Conservation (phyloP, 2,888 invertebrate genomes). For the Meganola albula region DNA sequence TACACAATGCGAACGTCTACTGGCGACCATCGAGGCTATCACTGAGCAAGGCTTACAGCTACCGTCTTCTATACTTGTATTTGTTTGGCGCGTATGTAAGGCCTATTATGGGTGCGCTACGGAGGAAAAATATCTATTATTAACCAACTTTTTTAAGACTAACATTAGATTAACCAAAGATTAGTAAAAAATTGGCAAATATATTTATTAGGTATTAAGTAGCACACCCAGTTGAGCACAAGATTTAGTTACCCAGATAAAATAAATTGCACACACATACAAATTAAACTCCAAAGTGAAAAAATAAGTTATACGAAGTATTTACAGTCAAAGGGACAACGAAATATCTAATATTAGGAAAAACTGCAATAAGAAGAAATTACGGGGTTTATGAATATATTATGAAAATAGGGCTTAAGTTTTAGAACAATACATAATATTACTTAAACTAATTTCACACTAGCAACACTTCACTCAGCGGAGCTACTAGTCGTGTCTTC, state of each 20-base stretch:
- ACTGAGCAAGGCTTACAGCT: no score
- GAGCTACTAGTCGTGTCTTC: conserved; percentile 70
- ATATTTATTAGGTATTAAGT: conserved; percentile 15
- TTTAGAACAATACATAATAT: conserved; percentile 42
- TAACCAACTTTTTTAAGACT: no score
- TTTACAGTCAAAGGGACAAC: no score
- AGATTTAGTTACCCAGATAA: no score
- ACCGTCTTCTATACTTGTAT: conserved; percentile 66
- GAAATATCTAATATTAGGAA: no score
- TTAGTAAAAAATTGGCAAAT: background rate
- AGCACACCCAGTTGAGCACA: conserved; percentile 56
- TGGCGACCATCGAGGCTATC: no score
- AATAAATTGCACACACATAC: no score
- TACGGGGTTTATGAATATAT: conserved; percentile 30
- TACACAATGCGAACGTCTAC: conserved; percentile 54
- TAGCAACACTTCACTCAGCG: conserved; percentile 61
- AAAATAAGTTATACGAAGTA: no score
- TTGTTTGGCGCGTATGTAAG: conserved; percentile 61
- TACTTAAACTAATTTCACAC: conserved; percentile 46
- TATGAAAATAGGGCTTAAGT: conserved; percentile 33
- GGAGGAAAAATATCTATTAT: conserved; percentile 46
- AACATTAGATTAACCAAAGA: background rate
- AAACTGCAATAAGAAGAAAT: conserved; percentile 24
- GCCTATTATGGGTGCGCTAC: conserved; percentile 73
- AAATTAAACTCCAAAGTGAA: no score